A percentile compares a stretch with the other conserved stretches of the same genome.
phyloP scores from a whole-genome alignment of 2,113 vertebrate species.

The Hippocampus guttulatus region DNA sequence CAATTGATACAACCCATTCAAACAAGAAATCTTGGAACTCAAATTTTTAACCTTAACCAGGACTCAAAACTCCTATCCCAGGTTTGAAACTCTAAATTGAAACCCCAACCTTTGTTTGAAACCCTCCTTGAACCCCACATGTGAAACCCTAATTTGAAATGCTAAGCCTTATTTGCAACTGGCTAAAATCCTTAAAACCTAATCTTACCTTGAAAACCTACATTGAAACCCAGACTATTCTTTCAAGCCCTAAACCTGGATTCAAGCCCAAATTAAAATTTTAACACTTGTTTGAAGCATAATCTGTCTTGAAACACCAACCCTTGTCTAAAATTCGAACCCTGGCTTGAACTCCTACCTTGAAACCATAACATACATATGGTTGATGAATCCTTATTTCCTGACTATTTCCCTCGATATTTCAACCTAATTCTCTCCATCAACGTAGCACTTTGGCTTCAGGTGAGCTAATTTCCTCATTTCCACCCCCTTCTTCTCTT shows the following conservation, averaged over 20 bases:
- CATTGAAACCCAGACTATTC: not conserved
- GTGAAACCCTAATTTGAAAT: not conserved
- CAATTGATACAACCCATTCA: not conserved
- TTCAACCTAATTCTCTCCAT: conserved; percentile 6
- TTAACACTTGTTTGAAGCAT: not conserved
- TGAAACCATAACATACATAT: not conserved
- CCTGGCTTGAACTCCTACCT: not conserved
- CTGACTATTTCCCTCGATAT: conserved; percentile 7
- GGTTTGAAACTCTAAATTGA: not conserved
- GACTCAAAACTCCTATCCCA: not conserved
- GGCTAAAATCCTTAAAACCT: no score
- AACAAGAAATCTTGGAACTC: not conserved
- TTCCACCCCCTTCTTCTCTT: not conserved
- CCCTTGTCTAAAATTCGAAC: not conserved
- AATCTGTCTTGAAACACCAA: not conserved
- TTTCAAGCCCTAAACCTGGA: not conserved
- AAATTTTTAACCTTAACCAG: not conserved
- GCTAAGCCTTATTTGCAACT: not conserved
- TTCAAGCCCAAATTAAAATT: not conserved
- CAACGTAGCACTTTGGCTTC: not conserved
- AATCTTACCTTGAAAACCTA: not conserved
- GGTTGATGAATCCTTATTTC: not conserved
- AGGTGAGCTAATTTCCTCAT: not conserved
- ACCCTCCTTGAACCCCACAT: not conserved
- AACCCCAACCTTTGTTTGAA: not conserved